A percentile compares a stretch with the other conserved stretches of the same genome.
phyloP scores from a whole-genome alignment of 2,113 vertebrate species.

The Dicerorhinus sumatrensis region DNA sequence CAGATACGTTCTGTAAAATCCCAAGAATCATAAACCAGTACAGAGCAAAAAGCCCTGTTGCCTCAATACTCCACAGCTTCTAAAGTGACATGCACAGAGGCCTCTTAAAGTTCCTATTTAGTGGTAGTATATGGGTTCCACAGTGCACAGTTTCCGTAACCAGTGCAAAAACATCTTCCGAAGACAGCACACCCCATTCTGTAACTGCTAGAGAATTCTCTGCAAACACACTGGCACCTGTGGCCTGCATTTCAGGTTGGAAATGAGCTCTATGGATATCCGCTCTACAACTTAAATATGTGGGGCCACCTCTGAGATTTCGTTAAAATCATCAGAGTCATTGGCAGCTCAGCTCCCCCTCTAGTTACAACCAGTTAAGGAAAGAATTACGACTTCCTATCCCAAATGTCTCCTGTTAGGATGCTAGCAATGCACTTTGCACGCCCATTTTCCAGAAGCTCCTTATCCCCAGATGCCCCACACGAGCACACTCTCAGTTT shows the following conservation, averaged over 20 bases:
- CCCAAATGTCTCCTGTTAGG: slow-evolving; percentile 6
- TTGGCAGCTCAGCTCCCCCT: background rate
- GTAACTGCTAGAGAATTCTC: background rate
- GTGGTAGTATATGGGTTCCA: background rate
- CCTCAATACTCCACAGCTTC: background rate
- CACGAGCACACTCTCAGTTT: rapidly evolving
- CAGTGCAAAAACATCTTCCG: background rate
- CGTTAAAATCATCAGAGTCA: slow-evolving; percentile 22
- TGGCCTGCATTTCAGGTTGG: background rate
- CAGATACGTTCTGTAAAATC: slow-evolving; percentile 16
- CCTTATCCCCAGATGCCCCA: background rate
- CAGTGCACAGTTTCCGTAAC: background rate
- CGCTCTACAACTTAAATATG: background rate
- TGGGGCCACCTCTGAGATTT: background rate
- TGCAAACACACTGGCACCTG: background rate
- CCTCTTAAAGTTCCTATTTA: slow-evolving; percentile 2
- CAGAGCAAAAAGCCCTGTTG: background rate
- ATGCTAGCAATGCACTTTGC: background rate
- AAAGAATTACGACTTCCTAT: slow-evolving; percentile 19
- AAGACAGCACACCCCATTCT: background rate
- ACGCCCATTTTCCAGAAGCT: background rate
- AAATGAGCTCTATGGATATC: background rate
- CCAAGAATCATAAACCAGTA: slow-evolving; percentile 30
- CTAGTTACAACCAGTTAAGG: slow-evolving; percentile 55
- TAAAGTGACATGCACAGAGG: background rate